Conservation (phyloP, 2,888 invertebrate species). For the Pollenia griseotomentosa region DNA sequence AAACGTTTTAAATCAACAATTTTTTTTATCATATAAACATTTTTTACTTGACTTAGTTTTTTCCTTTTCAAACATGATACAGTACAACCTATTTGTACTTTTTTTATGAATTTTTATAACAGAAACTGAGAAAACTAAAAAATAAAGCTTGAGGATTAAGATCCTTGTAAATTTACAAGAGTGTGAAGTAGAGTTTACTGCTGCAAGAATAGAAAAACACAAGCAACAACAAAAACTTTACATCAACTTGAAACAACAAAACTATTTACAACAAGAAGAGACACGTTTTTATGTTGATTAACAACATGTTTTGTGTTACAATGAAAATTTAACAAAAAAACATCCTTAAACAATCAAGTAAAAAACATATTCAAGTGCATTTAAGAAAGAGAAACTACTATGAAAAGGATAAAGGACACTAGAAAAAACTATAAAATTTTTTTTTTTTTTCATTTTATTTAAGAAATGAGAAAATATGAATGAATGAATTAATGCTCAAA, state of each 20-base stretch:
- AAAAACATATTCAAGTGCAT: background rate
- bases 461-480: background rate
- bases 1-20: too few relatives aligned
- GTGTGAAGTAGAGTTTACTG: constrained; percentile 38
- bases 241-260: constrained; percentile 4
- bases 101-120: constrained; percentile 18
- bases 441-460: constrained; percentile 21
- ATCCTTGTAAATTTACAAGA: constrained; percentile 42
- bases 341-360: background rate
- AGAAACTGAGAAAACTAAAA: constrained; percentile 1
- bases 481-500: background rate
- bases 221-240: background rate
- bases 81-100: constrained; percentile 3
- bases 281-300: constrained; percentile 67
- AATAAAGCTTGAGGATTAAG: constrained; percentile 44
- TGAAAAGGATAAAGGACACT: background rate
- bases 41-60: background rate
- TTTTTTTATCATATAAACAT: too few relatives aligned
- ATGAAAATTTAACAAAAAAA: constrained; percentile 31
- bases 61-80: constrained; percentile 12
- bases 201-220: constrained; percentile 7
- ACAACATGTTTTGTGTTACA: constrained; percentile 55
- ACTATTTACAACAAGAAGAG: constrained; percentile 17
- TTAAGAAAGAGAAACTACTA: background rate
- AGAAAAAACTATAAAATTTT: constrained; percentile 40